These are phyloP conservation scores for Drosophila santomea DNA, from an alignment of 1,140 invertebrate species.

Conservation along the genomic window DNA sequence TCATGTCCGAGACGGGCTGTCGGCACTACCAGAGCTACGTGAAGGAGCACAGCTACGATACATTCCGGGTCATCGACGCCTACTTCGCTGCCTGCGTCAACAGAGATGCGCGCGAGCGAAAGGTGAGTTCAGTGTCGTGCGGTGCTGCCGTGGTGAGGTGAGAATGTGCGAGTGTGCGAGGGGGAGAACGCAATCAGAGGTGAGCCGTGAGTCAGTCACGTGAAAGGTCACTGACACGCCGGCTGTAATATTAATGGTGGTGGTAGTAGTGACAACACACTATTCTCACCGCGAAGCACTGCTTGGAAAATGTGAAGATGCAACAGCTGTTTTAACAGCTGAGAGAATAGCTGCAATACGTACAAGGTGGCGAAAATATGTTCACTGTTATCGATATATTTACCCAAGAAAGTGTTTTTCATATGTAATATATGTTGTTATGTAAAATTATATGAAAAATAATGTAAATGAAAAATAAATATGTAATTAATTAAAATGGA, in stretches of 20 bases:
- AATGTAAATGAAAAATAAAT: no score
- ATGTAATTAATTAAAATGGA: no score
- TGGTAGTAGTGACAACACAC: not conserved
- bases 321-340: no score
- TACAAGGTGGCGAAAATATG: no score
- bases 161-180: not conserved
- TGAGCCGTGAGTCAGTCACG: constrained; percentile 36
- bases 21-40: constrained; percentile 82
- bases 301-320: not conserved
- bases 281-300: not conserved
- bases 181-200: constrained; percentile 11
- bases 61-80: constrained; percentile 89
- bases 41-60: constrained; percentile 86
- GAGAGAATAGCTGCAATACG: no score
- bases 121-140: constrained; percentile 85
- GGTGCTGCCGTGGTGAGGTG: not conserved
- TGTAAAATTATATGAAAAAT: no score
- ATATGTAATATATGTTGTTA: no score
- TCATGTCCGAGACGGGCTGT: constrained; percentile 85
- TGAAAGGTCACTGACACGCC: constrained; percentile 15
- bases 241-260: not conserved
- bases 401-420: no score
- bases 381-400: no score
- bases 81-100: constrained; percentile 91
- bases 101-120: constrained; percentile 89